Percentiles rank a stretch among this genome's conserved stretches.
Conservation (phyloP, 2,113 vertebrate species). For the Labrus mixtus region DNA sequence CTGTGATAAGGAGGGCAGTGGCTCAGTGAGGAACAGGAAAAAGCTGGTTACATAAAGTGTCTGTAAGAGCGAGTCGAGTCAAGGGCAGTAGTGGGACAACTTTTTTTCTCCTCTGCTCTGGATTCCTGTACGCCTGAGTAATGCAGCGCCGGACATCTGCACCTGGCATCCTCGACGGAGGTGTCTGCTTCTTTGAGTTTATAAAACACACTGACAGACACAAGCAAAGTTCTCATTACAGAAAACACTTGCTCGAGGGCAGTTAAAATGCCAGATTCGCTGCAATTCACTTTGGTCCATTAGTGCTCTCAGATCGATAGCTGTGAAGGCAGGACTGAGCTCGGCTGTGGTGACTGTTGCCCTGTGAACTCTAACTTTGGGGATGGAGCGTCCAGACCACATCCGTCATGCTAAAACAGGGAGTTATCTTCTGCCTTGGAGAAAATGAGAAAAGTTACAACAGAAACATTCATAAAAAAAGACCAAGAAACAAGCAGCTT, state of each 20-base stretch:
- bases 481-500: background rate
- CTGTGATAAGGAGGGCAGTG: constrained; percentile 51
- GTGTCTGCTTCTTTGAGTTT: background rate
- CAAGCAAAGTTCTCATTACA: background rate
- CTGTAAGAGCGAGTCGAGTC: constrained; percentile 12
- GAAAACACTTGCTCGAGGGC: constrained; percentile 13
- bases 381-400: constrained; percentile 37
- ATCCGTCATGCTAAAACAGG: constrained; percentile 40
- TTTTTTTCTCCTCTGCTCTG: constrained; percentile 10
- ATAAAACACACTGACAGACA: constrained; percentile 10
- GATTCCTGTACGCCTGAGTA: background rate
- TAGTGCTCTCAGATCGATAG: constrained; percentile 67
- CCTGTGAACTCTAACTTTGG: constrained; percentile 18
- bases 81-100: constrained; percentile 31
- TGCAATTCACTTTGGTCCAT: constrained; percentile 48
- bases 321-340: constrained; percentile 58
- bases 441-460: background rate
- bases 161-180: background rate
- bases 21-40: constrained; percentile 36
- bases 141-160: background rate
- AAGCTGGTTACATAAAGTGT: constrained; percentile 48
- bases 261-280: constrained; percentile 28
- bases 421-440: background rate
- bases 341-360: constrained; percentile 18
- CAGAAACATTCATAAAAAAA: background rate